A percentile compares a stretch with the other conserved stretches of the same genome.
These are phyloP conservation scores for Pristis pectinata DNA, from an alignment of 2,797 vertebrate genomes.

Conservation along the genomic window DNA sequence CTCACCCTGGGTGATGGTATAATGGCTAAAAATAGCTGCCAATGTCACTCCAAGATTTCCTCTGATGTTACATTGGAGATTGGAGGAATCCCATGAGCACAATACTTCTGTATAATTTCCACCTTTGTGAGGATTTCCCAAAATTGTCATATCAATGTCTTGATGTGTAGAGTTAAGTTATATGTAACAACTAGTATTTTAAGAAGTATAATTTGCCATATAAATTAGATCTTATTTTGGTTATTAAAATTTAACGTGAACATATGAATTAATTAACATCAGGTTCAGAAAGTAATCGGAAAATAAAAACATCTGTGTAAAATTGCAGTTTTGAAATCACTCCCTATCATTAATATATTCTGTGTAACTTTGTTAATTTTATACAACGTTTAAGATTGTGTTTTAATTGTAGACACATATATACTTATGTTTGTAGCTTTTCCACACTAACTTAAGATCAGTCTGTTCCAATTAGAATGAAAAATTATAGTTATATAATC, in stretches of 20 bases:
- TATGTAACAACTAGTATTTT: not conserved
- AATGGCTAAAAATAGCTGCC: not conserved
- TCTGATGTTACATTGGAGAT: not conserved
- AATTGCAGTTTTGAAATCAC: not conserved
- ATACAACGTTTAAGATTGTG: not conserved
- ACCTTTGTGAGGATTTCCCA: not conserved
- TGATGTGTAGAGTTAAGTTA: not conserved
- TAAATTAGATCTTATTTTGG: not conserved
- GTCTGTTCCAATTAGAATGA: not conserved
- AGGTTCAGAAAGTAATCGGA: not conserved
- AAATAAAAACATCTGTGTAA: not conserved
- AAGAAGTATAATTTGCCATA: not conserved
- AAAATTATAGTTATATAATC: not conserved
- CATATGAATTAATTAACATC: not conserved
- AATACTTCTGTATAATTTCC: not conserved
- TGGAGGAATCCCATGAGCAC: not conserved
- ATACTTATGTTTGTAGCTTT: not conserved
- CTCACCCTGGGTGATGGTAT: not conserved
- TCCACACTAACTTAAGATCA: not conserved
- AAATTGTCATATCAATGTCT: not conserved
- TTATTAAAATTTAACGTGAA: not conserved
- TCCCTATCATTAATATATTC: not conserved
- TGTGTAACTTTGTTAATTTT: not conserved
- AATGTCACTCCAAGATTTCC: not conserved
- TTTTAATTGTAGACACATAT: not conserved